Percentiles rank a stretch among this genome's conserved stretches.
These are phyloP conservation scores for Megalonaias nervosa DNA, from an alignment of 1,140 invertebrate species.

Conservation along the genomic window DNA sequence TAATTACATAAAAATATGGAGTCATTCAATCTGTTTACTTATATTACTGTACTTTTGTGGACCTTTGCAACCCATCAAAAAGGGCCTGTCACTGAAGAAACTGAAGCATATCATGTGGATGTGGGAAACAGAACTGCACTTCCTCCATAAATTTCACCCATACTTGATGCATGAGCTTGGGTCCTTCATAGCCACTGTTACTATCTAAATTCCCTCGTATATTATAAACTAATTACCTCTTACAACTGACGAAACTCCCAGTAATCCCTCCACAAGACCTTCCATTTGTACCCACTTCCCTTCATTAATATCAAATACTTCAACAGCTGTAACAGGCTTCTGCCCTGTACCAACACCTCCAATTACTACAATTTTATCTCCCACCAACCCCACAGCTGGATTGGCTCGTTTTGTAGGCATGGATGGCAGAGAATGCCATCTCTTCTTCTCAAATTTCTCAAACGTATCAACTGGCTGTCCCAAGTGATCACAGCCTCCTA, in stretches of 20 bases:
- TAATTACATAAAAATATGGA: too few relatives aligned
- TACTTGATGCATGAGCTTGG: too few relatives aligned
- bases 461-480: slow-evolving; percentile 62
- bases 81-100: not conserved
- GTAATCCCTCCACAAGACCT: slow-evolving; percentile 46
- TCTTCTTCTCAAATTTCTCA: slow-evolving; percentile 64
- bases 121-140: not conserved
- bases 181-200: not conserved
- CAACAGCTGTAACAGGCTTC: slow-evolving; percentile 63
- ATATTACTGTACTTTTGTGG: too few relatives aligned
- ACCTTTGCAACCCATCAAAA: too few relatives aligned
- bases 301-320: slow-evolving; percentile 59
- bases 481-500: slow-evolving; percentile 68
- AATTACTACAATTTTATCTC: slow-evolving; percentile 63
- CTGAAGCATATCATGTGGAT: not conserved
- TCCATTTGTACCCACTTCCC: slow-evolving; percentile 61
- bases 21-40: too few relatives aligned
- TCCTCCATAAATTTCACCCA: not conserved
- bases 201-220: too few relatives aligned
- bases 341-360: slow-evolving; percentile 65
- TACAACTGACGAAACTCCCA: slow-evolving; percentile 62
- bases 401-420: slow-evolving; percentile 67
- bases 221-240: slow-evolving; percentile 48
- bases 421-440: slow-evolving; percentile 57
- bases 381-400: slow-evolving; percentile 55